Evolutionary conservation across 2,888 invertebrate genomes (phyloP).

Genomic region (Amiota mariae): DNA sequence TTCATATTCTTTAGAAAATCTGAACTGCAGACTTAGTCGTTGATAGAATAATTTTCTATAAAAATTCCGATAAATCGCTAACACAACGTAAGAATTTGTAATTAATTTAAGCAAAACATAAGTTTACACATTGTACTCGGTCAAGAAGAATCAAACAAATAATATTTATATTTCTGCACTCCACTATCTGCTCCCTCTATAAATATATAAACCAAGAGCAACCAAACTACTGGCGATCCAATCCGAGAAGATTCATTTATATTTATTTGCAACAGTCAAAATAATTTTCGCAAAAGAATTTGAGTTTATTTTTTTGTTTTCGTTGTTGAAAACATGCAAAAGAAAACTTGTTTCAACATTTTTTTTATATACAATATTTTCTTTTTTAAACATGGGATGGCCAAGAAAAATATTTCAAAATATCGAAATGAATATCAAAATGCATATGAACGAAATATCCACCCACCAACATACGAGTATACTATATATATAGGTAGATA

Average conservation of each 20-base stretch:
- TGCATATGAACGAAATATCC: conserved; percentile 4
- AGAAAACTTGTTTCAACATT: too few relatives aligned
- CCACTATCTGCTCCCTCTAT: too few relatives aligned
- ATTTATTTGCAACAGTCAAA: conserved; percentile 1
- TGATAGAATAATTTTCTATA: too few relatives aligned
- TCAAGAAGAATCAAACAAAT: neutral
- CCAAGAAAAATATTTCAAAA: conserved; percentile 1
- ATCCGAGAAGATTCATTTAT: too few relatives aligned
- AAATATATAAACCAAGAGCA: too few relatives aligned
- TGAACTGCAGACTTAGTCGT: too few relatives aligned
- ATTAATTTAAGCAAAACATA: conserved; percentile 5
- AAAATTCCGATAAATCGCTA: neutral
- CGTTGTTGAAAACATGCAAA: neutral
- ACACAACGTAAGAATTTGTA: neutral
- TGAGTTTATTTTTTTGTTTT: conserved; percentile 10
- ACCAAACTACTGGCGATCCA: too few relatives aligned
- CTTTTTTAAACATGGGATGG: neutral
- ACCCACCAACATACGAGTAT: neutral
- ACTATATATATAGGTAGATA: neutral
- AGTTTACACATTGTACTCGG: conserved; percentile 7
- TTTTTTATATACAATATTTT: neutral
- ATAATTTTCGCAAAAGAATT: conserved; percentile 18
- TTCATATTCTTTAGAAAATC: too few relatives aligned
- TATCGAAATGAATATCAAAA: conserved; percentile 15
- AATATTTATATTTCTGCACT: too few relatives aligned